Evolutionary conservation across 2,888 invertebrate genomes (phyloP).

Genomic region (Sesia apiformis): DNA sequence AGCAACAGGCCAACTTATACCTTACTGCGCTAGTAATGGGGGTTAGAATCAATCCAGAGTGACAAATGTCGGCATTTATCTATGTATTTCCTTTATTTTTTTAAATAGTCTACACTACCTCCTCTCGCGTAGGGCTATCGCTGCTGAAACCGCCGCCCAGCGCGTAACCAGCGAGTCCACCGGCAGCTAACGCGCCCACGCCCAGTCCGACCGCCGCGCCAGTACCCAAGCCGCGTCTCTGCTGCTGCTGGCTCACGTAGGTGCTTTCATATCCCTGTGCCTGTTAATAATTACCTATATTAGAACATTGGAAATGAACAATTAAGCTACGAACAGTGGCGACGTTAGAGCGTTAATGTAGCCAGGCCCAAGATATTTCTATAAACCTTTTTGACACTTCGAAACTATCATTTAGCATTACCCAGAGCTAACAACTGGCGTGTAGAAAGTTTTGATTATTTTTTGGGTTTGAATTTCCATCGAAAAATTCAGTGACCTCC

Average conservation of each 20-base stretch:
- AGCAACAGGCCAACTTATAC: no score
- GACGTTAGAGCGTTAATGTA: not conserved
- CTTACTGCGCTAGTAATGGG: no score
- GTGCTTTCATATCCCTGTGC: slow-evolving; percentile 23
- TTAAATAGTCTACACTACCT: not conserved
- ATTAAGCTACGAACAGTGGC: not conserved
- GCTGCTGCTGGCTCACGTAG: slow-evolving; percentile 21
- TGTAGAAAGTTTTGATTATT: no score
- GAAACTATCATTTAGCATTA: no score
- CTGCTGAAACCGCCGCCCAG: slow-evolving; percentile 63
- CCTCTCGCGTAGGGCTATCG: slow-evolving; percentile 30
- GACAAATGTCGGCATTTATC: no score
- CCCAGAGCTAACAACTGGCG: no score
- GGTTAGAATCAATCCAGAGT: no score
- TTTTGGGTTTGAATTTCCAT: no score
- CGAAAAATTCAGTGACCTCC: no score
- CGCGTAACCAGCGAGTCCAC: slow-evolving; percentile 74
- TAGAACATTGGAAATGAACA: not conserved
- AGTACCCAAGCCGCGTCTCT: slow-evolving; percentile 46
- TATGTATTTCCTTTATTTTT: not conserved
- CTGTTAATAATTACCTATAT: not conserved
- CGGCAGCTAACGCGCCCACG: slow-evolving; percentile 69
- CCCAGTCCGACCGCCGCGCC: slow-evolving; percentile 66
- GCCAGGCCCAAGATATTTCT: no score
- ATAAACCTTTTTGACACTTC: no score